Evolutionary conservation across 2,888 invertebrate species (phyloP), one percentile per base, ranked within the genome.

Genomic region (Caenorhabditis doughertyi): DNA sequence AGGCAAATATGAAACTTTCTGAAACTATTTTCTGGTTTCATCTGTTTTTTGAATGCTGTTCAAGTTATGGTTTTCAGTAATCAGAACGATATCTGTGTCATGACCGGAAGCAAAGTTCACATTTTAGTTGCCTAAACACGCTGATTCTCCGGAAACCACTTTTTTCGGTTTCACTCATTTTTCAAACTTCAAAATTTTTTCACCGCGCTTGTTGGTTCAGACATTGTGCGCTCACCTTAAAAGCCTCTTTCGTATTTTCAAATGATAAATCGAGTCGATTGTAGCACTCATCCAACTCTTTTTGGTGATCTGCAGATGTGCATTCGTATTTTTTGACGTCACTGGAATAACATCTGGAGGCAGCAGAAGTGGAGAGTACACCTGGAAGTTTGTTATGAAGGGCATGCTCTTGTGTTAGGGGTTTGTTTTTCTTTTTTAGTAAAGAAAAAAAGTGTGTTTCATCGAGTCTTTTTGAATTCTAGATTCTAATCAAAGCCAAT

Each of bases 191-290:
- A 32, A 7, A 32, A 32, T 32, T 32, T 32, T 32, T 4, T 7
- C 32, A 7, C 4, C 32, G 4, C 32, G 32, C 4, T 4, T 4
- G 32, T 4, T 32, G 9, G 5, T 32, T 4, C 9, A 32, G 32
- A 7, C 9, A 7, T 32, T 32, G 32, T 7, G 32, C 32, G n/a
- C 21, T 51, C 53, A 90, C 91, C 87, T 91, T 91, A 73, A 91
- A 91, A 2, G 91, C 91, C 64, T 91, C 91, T 62, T 90, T 85
- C 11, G 89, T 89, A 65, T 91, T 91, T 25, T 88, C 84, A 71
- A 91, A 91, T 3, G 87, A 86, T 42, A 89, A 84, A 87, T 91
- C 91, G 25, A 91, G 82, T 23, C 79, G 70, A 21, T 79, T 64
- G 55, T 89, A 91, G 79, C 89, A 90, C 21, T 84, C 77, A 4